Percentiles rank a stretch among this genome's conserved stretches.
These are phyloP conservation scores for Alcedo atthis DNA, from an alignment of 2,797 vertebrate species.

Conservation along the genomic window DNA sequence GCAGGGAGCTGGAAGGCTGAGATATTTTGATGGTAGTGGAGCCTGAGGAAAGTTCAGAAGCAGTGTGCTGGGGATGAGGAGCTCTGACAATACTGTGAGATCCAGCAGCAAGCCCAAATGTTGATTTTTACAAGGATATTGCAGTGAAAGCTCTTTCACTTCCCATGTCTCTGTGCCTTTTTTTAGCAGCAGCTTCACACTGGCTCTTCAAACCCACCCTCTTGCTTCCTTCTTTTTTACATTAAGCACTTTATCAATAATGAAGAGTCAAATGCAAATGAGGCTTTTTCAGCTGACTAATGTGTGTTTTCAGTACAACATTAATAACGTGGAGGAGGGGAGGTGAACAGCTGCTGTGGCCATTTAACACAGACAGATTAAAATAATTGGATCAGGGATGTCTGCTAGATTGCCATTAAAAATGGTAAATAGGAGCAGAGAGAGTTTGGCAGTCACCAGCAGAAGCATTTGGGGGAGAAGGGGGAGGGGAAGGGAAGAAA, in stretches of 20 bases:
- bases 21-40: background rate
- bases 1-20: background rate
- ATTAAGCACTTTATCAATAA: background rate
- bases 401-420: background rate
- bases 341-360: background rate
- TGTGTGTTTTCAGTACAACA: background rate
- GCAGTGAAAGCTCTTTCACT: background rate
- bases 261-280: background rate
- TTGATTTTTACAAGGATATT: background rate
- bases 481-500: background rate
- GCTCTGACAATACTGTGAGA: background rate
- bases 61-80: background rate
- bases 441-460: background rate
- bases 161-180: background rate
- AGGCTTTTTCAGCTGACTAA: background rate
- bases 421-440: background rate
- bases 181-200: background rate
- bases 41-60: background rate
- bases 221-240: background rate
- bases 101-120: background rate
- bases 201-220: background rate
- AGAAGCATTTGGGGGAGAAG: background rate
- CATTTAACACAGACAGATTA: background rate
- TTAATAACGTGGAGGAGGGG: background rate
- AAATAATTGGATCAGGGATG: constrained; percentile 7